Base-by-base conservation (phyloP, 1,140 invertebrate species). In the Nilaparvata lugens region DNA sequence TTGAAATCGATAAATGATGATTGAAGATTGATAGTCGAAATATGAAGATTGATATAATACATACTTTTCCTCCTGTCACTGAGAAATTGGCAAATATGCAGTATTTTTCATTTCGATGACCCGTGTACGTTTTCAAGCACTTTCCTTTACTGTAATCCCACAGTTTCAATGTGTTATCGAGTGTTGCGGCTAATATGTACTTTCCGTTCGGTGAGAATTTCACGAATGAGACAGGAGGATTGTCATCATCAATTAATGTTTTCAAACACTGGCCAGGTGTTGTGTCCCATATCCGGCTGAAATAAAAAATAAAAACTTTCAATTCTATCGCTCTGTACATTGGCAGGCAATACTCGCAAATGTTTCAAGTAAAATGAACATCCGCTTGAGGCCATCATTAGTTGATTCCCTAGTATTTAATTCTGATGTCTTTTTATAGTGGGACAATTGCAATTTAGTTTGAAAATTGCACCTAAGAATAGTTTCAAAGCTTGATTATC, bases 21-120 rank as follows among this genome's bases (percentile, higher is more conserved):
- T n/a, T n/a, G n/a, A n/a, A n/a, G n/a, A n/a, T n/a, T n/a, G n/a
- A n/a, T n/a, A n/a, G n/a, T n/a, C n/a, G n/a, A n/a, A n/a, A n/a
- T n/a, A n/a, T n/a, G 4, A 56, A 18, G 55, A 40, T 52, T 25
- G 21, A 61, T 7, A 14, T 55, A 31, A 55, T 23, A 69, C 67
- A 73, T 74, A 93, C 93, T 83, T 98, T 99, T 74, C 96, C 97
- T 62, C 97, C 97, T 48, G 97, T 99, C 3, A 99, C 95, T 55
- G 96, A 99, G 74, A 99, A 99, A 76, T 99, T 99, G 21, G 97
- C 96, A 78, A 99, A 99, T 73, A 99, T 97, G 74, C 97, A 99
- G 76, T 98, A 99, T 74, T 99, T 99, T 77, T 98, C 95, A 79
- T 99, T 99, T 73, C 91, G 92, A 74, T 99, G 97, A 1, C 96